These are phyloP conservation scores for Pholis gunnellus DNA, from an alignment of 2,113 vertebrate species.

Conservation along the genomic window DNA sequence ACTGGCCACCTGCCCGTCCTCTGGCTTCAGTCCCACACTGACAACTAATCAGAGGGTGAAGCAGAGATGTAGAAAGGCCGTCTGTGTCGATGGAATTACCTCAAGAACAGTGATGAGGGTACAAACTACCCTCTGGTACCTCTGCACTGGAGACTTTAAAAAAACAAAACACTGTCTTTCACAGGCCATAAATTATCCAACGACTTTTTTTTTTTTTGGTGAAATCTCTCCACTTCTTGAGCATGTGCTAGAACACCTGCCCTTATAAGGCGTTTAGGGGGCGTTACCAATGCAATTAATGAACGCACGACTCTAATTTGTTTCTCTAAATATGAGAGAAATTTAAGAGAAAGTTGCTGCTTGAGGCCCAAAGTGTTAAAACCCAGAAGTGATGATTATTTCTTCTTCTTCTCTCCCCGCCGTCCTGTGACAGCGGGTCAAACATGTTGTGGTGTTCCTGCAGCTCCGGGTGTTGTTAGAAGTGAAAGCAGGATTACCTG, in stretches of 20 bases:
- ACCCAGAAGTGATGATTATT: neutral
- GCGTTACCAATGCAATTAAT: neutral
- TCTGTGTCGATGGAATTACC: neutral
- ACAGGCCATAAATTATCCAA: too few relatives aligned
- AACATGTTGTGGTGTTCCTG: neutral
- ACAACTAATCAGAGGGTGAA: neutral
- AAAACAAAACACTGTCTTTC: too few relatives aligned
- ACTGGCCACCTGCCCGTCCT: neutral
- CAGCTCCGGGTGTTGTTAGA: fast-evolving
- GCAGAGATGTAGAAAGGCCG: neutral
- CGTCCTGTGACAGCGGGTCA: neutral
- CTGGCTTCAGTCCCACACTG: neutral
- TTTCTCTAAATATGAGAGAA: too few relatives aligned
- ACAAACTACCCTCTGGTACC: neutral
- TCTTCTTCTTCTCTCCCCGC: neutral
- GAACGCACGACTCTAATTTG: too few relatives aligned
- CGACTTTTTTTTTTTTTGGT: too few relatives aligned
- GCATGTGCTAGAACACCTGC: neutral
- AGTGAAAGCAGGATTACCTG: conserved; percentile 85
- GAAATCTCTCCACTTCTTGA: neutral
- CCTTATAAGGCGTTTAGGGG: too few relatives aligned
- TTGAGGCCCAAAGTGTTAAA: neutral
- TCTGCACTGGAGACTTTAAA: too few relatives aligned
- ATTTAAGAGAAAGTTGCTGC: too few relatives aligned
- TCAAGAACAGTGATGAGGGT: neutral